Evolutionary conservation across 2,888 invertebrate genomes (phyloP).

Genomic region (Drosophila monieri): DNA sequence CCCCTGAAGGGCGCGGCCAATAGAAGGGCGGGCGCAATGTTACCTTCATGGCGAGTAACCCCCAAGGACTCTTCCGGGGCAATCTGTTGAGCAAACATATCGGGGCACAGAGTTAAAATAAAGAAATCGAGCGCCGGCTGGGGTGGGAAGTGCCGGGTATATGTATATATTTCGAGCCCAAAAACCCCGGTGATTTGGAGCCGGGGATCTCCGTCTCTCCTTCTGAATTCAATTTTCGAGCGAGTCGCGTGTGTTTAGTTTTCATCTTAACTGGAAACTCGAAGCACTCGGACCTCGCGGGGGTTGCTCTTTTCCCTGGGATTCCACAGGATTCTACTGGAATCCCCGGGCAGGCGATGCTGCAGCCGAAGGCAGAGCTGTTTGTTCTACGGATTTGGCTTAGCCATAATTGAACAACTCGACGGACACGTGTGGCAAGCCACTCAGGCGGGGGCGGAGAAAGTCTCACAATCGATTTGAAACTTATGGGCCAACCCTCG

Average conservation of each 20-base stretch:
- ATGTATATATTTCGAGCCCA: constrained; percentile 8
- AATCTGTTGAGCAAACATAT: constrained; percentile 40
- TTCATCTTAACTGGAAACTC: constrained; percentile 61
- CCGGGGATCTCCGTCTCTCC: constrained; percentile 47
- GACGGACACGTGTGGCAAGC: constrained; percentile 73
- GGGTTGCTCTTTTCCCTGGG: constrained; percentile 24
- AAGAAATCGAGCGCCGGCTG: background rate
- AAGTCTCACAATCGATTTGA: constrained; percentile 58
- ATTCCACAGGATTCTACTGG: background rate
- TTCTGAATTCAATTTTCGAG: constrained; percentile 58
- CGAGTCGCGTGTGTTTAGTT: constrained; percentile 64
- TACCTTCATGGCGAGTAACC: constrained; percentile 13
- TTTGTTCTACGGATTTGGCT: constrained; percentile 80
- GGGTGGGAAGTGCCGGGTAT: background rate
- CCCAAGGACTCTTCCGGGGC: constrained; percentile 24
- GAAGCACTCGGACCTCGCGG: background rate
- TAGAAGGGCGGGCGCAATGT: constrained; percentile 3
- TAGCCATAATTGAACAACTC: constrained; percentile 79
- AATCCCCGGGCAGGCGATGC: background rate
- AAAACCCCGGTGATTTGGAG: constrained; percentile 8
- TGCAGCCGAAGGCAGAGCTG: constrained; percentile 34
- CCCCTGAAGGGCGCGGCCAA: constrained; percentile 1
- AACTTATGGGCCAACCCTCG: constrained; percentile 63
- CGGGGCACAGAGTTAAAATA: constrained; percentile 28
- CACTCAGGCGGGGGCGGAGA: constrained; percentile 6